Evolutionary conservation across 2,888 invertebrate species (phyloP).

Genomic region (Xanthia togata): DNA sequence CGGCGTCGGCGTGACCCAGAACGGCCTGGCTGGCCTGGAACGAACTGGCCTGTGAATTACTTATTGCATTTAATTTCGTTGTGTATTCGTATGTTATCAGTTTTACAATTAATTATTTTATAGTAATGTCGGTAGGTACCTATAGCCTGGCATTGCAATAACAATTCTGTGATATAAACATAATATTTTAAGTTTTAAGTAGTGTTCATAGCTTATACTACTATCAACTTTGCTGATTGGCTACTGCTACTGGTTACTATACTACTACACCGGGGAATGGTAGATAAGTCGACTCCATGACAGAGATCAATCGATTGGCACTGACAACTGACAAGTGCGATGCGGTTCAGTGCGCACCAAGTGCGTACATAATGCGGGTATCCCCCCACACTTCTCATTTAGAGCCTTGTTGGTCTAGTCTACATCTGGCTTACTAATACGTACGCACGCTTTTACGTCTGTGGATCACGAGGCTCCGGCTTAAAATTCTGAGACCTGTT

Average conservation of each 20-base stretch:
- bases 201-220: not conserved
- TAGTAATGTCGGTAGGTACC: not conserved
- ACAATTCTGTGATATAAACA: not conserved
- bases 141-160: not conserved
- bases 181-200: not conserved
- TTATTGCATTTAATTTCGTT: not conserved
- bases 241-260: not conserved
- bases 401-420: not conserved
- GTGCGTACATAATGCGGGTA: not conserved
- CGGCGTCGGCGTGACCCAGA: no score
- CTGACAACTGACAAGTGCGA: not conserved
- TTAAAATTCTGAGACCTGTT: not conserved
- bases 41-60: not conserved
- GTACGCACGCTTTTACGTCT: not conserved
- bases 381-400: not conserved
- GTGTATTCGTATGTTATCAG: not conserved
- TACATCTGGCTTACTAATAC: not conserved
- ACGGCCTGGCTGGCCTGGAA: no score
- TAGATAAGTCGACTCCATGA: not conserved
- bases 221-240: not conserved
- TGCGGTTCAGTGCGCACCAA: not conserved
- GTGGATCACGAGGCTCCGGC: no score
- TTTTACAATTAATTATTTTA: conserved; percentile 4
- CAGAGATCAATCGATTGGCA: not conserved
- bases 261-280: not conserved